A percentile compares a stretch with the other conserved stretches of the same genome.
These are phyloP conservation scores for Eulimnadia texana DNA, from an alignment of 1,140 invertebrate species.

Conservation along the genomic window DNA sequence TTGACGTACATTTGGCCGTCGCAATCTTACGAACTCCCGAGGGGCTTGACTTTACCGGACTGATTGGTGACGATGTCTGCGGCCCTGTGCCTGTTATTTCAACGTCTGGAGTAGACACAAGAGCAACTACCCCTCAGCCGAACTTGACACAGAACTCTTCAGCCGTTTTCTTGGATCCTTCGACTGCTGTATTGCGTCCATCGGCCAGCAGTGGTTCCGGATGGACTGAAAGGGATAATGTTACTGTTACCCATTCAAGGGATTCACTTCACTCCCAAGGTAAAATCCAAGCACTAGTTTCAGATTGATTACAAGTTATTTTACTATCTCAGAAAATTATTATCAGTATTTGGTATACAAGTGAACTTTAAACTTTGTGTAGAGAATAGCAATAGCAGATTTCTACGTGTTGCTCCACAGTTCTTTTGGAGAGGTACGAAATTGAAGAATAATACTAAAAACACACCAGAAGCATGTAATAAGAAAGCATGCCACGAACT, in stretches of 20 bases:
- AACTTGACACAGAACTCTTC: neutral
- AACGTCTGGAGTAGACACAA: neutral
- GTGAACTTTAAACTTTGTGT: neutral
- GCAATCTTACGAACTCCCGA: slow-evolving; percentile 67
- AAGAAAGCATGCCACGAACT: too few species aligned
- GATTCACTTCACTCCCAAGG: slow-evolving; percentile 13
- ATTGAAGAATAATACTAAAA: too few species aligned
- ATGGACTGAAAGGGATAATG: neutral
- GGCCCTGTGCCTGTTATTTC: neutral
- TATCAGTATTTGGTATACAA: too few species aligned
- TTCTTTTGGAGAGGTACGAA: neutral
- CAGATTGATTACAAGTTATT: too few species aligned
- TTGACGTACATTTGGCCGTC: slow-evolving; percentile 77
- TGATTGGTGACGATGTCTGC: slow-evolving; percentile 26
- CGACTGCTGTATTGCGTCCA: neutral
- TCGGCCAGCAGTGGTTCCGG: neutral
- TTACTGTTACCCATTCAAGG: neutral
- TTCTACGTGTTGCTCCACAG: neutral
- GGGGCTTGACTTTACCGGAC: slow-evolving; percentile 59
- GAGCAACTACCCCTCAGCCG: slow-evolving; percentile 1
- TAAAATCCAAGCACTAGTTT: neutral
- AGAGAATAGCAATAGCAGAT: neutral
- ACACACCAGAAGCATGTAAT: too few species aligned
- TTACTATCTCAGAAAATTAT: too few species aligned
- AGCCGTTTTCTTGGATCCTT: neutral